Percentiles rank a stretch among this genome's conserved stretches.
Conservation (phyloP, 2,797 vertebrate genomes). For the Gouania willdenowi region DNA sequence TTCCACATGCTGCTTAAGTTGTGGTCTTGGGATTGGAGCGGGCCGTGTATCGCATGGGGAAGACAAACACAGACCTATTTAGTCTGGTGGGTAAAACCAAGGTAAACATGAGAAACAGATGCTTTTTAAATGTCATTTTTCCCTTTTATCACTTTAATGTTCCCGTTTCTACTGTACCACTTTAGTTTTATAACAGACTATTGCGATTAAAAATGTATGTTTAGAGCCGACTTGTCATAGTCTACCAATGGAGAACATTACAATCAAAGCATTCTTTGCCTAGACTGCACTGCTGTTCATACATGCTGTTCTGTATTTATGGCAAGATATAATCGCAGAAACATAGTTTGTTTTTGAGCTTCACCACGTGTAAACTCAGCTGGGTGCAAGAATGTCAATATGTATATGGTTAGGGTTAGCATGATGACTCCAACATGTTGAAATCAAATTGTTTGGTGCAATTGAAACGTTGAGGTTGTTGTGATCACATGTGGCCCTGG, state of each 20-base stretch:
- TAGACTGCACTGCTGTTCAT: constrained; percentile 2
- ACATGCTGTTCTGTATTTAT: constrained; percentile 19
- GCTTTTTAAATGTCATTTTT: constrained; percentile 32
- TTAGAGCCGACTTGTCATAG: constrained; percentile 10
- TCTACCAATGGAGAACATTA: constrained; percentile 19
- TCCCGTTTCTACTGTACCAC: constrained; percentile 34
- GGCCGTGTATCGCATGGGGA: constrained; percentile 63
- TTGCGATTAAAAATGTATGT: constrained; percentile 20
- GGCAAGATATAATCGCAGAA: constrained; percentile 22
- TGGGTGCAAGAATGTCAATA: constrained; percentile 1
- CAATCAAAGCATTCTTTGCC: constrained; percentile 8
- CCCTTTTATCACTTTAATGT: constrained; percentile 28
- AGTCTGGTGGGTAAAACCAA: constrained; percentile 62
- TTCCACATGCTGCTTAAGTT: constrained; percentile 63
- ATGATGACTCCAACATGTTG: constrained; percentile 11
- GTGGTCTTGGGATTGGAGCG: constrained; percentile 61
- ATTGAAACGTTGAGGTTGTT: too few relatives aligned
- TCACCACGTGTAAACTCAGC: constrained; percentile 20
- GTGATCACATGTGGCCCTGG: too few relatives aligned
- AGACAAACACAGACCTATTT: constrained; percentile 75
- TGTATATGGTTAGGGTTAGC: constrained; percentile 15
- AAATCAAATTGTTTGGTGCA: constrained; percentile 2
- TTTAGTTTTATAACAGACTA: constrained; percentile 24
- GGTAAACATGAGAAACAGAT: constrained; percentile 71
- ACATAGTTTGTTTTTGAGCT: constrained; percentile 31